Percentiles rank a stretch among this genome's conserved stretches.
Evolutionary conservation across 1,140 invertebrate species (phyloP).

Genomic region (Zaprionus taronus): DNA sequence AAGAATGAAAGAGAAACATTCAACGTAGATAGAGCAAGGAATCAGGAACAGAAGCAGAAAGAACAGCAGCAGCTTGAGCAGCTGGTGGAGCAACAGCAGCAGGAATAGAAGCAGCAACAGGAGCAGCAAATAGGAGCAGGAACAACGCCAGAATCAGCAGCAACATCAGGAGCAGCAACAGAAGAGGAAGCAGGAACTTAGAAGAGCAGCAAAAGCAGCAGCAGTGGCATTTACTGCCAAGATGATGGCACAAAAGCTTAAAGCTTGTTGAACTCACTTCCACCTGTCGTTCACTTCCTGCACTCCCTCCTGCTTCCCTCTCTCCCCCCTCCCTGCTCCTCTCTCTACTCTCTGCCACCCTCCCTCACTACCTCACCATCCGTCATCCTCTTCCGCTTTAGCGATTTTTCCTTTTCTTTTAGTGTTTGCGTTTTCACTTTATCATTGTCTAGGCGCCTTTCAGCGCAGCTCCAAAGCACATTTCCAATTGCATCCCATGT

Average conservation of each 20-base stretch:
- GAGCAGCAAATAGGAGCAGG: too few species aligned
- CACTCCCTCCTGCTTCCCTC: not conserved
- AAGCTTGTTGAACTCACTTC: conserved; percentile 67
- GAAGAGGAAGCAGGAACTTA: not conserved
- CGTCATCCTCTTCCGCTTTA: not conserved
- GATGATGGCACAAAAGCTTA: conserved; percentile 19
- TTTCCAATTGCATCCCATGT: conserved; percentile 58
- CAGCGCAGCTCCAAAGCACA: conserved; percentile 63
- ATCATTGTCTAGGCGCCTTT: conserved; percentile 76
- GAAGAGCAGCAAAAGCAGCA: conserved; percentile 9
- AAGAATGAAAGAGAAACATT: too few species aligned
- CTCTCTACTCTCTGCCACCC: not conserved
- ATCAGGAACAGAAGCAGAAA: too few species aligned
- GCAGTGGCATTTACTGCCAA: conserved; percentile 63
- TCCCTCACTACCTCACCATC: not conserved
- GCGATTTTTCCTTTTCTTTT: conserved; percentile 19
- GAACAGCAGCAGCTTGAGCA: too few species aligned
- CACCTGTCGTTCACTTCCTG: conserved; percentile 9
- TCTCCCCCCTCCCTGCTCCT: not conserved
- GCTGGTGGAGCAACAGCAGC: too few species aligned
- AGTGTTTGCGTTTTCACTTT: conserved; percentile 74
- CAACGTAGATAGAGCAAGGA: too few species aligned
- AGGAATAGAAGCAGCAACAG: too few species aligned
- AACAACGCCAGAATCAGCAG: too few species aligned
- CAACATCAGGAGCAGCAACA: too few species aligned